Percentiles rank a stretch among this genome's conserved stretches.
Conservation (phyloP, 2,888 invertebrate species). For the Steinernema hermaphroditum region DNA sequence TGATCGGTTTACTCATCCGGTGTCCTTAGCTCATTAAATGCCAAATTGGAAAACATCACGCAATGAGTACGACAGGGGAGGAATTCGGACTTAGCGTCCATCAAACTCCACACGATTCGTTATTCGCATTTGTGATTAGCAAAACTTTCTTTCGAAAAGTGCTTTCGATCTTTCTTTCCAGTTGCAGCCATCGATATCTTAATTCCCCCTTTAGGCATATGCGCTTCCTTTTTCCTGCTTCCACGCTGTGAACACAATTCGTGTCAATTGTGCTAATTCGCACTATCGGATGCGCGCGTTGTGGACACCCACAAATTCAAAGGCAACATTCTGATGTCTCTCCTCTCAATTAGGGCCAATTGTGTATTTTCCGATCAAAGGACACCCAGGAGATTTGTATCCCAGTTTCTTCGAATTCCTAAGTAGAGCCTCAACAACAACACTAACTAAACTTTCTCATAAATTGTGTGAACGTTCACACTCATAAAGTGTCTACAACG, state of each 20-base stretch:
- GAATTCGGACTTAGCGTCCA: too few species aligned
- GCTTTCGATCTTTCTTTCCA: background rate
- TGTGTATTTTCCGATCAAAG: background rate
- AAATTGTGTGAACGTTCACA: too few species aligned
- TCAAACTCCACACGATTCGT: too few species aligned
- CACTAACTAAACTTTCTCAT: too few species aligned
- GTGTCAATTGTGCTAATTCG: background rate
- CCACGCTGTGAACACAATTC: background rate
- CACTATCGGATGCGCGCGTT: background rate
- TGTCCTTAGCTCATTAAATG: too few species aligned
- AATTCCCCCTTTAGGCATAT: background rate
- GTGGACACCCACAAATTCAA: conserved; percentile 1
- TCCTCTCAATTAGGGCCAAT: conserved; percentile 10
- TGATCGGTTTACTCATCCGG: too few species aligned
- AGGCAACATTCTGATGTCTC: conserved; percentile 14
- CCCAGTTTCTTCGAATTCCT: too few species aligned
- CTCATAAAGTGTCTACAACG: background rate
- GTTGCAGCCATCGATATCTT: background rate
- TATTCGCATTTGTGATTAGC: too few species aligned
- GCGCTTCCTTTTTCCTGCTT: background rate
- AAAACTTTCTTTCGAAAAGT: background rate
- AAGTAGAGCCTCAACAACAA: too few species aligned
- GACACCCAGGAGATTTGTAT: too few species aligned
- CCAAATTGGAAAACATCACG: too few species aligned
- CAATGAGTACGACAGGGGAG: too few species aligned